Percentiles rank a stretch among this genome's conserved stretches.
These are phyloP conservation scores for Prorops nasuta DNA, from an alignment of 1,140 invertebrate species.

Conservation along the genomic window DNA sequence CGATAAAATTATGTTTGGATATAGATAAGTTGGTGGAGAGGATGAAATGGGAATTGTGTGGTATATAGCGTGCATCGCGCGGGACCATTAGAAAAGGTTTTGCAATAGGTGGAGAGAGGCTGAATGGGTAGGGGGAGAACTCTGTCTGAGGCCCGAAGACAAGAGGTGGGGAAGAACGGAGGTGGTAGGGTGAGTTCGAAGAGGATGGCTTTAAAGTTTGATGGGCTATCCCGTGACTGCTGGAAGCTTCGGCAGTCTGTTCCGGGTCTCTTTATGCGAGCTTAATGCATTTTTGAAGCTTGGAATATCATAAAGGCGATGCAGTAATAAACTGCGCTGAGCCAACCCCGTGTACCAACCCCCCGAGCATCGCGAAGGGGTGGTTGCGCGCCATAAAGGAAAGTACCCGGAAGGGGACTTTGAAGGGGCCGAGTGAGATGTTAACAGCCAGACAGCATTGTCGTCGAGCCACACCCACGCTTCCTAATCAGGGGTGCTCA, in stretches of 20 bases:
- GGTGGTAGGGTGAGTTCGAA: too few relatives aligned
- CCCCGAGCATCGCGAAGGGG: too few relatives aligned
- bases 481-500: conserved; percentile 28
- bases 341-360: too few relatives aligned
- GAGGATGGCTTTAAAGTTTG: conserved; percentile 39
- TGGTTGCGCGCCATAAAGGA: conserved; percentile 25
- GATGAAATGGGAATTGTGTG: too few relatives aligned
- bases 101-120: too few relatives aligned
- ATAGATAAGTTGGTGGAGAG: too few relatives aligned
- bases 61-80: too few relatives aligned
- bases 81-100: too few relatives aligned
- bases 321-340: conserved; percentile 31
- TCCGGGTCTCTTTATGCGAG: conserved; percentile 27
- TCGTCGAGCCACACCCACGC: conserved; percentile 22
- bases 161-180: too few relatives aligned
- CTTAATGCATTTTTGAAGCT: conserved; percentile 42
- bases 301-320: conserved; percentile 38
- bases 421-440: conserved; percentile 24
- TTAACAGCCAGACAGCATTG: conserved; percentile 35
- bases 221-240: conserved; percentile 20
- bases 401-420: conserved; percentile 26
- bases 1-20: too few relatives aligned
- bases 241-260: background rate
- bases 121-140: too few relatives aligned
- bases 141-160: too few relatives aligned